Evolutionary conservation across 2,797 vertebrate genomes (phyloP), one percentile per base, ranked within the genome.

Genomic region (Capromys pilorides): DNA sequence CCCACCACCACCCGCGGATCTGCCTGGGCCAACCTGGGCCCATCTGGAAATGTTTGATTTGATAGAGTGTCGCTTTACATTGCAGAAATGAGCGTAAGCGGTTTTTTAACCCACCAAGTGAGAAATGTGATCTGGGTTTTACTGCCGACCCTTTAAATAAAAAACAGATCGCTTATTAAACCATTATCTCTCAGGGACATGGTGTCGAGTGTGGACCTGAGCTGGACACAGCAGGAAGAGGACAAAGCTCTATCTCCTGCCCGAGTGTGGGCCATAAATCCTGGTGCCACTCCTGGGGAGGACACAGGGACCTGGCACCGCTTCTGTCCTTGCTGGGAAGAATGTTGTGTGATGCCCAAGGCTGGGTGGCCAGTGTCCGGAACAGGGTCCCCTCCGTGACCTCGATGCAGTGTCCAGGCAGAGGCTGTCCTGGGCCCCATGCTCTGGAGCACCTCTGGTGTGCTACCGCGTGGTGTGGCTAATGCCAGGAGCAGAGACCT

Each of bases 11-110:
- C 21, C 10, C 0, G 16, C 67, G 1, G 22, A 26, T 0, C 36
- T 82, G 14, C 86, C 96, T 86, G 57, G 7, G 82, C 94, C 98
- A 98, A 98, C 98, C 98, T 98, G 98, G 98, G 98, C 98, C 99
- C 99, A 99, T 99, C 99, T 99, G 99, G 99, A 99, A 99, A 99
- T 99, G 99, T 99, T 99, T 99, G 99, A 99, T 99, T 99, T 99
- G 99, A 99, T 99, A 99, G 99, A 99, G 99, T 99, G 99, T 99
- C 99, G 98, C 99, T 99, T 99, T 99, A 99, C 99, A 99, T 99
- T 99, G 99, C 99, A 99, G 98, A 99, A 99, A 99, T 99, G 99
- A 99, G 99, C 98, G 97, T 98, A 99, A 99, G 99, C 98, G 98
- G 99, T 98, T 98, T 98, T 98, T 98, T 98, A 98, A 99, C 98